phyloP scores from a whole-genome alignment of 2,113 vertebrate species.

The Stegastes partitus region DNA sequence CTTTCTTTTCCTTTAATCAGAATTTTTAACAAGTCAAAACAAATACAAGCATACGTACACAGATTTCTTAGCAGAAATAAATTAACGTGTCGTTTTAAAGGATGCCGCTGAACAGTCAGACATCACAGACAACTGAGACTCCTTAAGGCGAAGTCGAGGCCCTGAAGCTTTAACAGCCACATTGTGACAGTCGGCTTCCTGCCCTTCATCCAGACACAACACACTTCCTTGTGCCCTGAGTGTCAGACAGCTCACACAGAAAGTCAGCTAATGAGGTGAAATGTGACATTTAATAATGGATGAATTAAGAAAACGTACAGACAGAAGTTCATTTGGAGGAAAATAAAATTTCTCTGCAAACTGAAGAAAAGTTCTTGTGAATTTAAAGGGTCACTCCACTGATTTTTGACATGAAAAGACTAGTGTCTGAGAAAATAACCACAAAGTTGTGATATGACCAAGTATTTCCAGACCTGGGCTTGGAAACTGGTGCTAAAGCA shows the following conservation, averaged over 20 bases:
- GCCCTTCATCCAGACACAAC: slow-evolving; percentile 32
- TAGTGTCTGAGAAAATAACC: too few relatives aligned
- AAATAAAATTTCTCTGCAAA: not conserved
- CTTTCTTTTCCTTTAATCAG: not conserved
- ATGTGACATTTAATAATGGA: slow-evolving; percentile 47
- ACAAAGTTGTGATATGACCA: too few relatives aligned
- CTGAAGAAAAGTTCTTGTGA: not conserved
- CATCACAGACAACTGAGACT: not conserved
- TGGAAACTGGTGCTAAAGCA: not conserved
- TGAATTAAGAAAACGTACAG: slow-evolving; percentile 7
- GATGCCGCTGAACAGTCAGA: too few relatives aligned
- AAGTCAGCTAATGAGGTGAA: slow-evolving; percentile 39
- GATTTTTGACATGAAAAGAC: not conserved
- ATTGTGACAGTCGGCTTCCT: slow-evolving; percentile 14
- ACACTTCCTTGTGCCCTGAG: not conserved
- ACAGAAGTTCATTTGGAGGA: not conserved
- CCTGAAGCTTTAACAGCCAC: slow-evolving; percentile 35
- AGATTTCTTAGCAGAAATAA: too few relatives aligned
- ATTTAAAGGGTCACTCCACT: not conserved
- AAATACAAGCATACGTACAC: too few relatives aligned
- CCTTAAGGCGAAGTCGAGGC: not conserved
- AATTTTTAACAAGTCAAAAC: too few relatives aligned
- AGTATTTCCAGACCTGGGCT: too few relatives aligned
- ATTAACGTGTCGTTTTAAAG: not conserved
- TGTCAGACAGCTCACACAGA: slow-evolving; percentile 32